Conservation (phyloP, 2,113 vertebrate species). For the Dipodomys stephensi region DNA sequence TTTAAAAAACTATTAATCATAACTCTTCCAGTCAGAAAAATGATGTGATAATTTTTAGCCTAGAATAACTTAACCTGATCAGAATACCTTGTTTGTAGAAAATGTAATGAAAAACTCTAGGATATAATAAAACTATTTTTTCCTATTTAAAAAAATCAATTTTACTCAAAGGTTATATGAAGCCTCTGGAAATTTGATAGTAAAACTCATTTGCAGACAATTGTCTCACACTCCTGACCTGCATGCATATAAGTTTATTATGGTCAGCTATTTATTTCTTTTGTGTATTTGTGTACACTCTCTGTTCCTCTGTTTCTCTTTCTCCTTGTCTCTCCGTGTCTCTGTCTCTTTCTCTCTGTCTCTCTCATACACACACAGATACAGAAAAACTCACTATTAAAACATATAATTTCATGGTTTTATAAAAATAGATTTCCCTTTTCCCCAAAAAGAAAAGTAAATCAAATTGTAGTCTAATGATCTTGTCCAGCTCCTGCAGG, state of each 20-base stretch:
- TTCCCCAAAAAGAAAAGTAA: conserved; percentile 41
- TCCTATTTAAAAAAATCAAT: conserved; percentile 69
- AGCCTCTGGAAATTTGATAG: neutral
- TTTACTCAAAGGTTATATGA: conserved; percentile 66
- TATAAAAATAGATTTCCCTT: conserved; percentile 51
- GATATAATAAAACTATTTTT: conserved; percentile 5
- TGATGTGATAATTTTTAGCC: conserved; percentile 49
- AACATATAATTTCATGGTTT: conserved; percentile 34
- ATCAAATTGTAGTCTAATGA: conserved; percentile 55
- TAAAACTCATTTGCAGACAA: conserved; percentile 57
- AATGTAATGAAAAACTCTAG: conserved; percentile 62
- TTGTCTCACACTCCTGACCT: conserved; percentile 26
- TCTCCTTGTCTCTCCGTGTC: neutral
- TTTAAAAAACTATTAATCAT: conserved; percentile 43
- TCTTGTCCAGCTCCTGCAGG: neutral
- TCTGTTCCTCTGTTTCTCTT: neutral
- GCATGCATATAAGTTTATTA: conserved; percentile 53
- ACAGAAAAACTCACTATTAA: neutral
- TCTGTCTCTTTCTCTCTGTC: neutral
- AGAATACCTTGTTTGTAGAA: conserved; percentile 64
- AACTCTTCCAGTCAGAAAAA: conserved; percentile 44
- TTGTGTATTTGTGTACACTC: neutral
- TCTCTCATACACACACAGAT: too few species aligned
- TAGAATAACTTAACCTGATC: conserved; percentile 13
- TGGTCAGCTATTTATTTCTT: neutral